A percentile compares a stretch with the other conserved stretches of the same genome.
These are phyloP conservation scores for Laspeyria flexula DNA, from an alignment of 2,888 invertebrate species.

Conservation along the genomic window DNA sequence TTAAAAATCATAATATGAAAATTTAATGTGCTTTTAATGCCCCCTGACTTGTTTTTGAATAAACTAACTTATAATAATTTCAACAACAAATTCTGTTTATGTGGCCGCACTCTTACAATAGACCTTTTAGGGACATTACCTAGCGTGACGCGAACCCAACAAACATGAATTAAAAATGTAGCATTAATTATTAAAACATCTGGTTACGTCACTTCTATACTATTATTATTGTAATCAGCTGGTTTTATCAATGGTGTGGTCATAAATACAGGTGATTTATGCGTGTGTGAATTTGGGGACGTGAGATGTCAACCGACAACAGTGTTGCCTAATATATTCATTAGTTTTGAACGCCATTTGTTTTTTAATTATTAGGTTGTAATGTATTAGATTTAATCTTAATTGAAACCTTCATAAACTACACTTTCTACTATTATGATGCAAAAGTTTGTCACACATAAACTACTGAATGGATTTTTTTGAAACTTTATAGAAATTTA, in stretches of 20 bases:
- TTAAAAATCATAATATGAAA: too few species aligned
- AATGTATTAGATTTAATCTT: too few species aligned
- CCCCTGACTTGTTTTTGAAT: too few species aligned
- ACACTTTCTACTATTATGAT: too few species aligned
- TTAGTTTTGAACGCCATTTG: not conserved
- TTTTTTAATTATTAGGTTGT: too few species aligned
- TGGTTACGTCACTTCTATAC: conserved; percentile 28
- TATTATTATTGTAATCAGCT: conserved; percentile 36
- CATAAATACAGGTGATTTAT: conserved; percentile 22
- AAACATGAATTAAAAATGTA: conserved; percentile 30
- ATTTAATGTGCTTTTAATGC: too few species aligned
- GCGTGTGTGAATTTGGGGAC: conserved; percentile 1
- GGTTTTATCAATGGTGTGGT: conserved; percentile 28
- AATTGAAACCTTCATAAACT: too few species aligned
- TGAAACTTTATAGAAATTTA: too few species aligned
- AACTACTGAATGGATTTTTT: too few species aligned
- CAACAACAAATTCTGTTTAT: not conserved
- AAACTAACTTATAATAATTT: too few species aligned
- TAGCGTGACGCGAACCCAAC: not conserved
- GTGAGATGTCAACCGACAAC: conserved; percentile 3
- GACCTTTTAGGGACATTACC: conserved; percentile 14
- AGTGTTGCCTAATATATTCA: not conserved
- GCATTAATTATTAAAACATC: conserved; percentile 36
- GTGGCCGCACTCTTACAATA: conserved; percentile 5
- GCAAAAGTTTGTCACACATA: too few species aligned